Conservation (phyloP, 2,797 vertebrate species). For the Labroides dimidiatus region DNA sequence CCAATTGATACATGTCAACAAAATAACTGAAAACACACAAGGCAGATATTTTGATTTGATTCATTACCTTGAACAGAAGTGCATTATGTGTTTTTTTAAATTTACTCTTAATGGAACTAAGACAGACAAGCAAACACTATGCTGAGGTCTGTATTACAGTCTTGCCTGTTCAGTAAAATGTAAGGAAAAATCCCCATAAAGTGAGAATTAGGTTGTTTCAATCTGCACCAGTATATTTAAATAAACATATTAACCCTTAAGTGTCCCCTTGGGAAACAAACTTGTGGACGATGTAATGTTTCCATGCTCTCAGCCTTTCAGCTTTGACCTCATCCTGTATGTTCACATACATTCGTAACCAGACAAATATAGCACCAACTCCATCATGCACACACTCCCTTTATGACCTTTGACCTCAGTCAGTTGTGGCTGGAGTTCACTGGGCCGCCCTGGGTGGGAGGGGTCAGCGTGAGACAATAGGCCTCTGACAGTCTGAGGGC, state of each 20-base stretch:
- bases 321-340: conserved; percentile 52
- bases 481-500: conserved; percentile 39
- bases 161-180: no score
- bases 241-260: conserved; percentile 7
- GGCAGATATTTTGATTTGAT: no score
- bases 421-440: conserved; percentile 51
- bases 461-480: conserved; percentile 70
- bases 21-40: no score
- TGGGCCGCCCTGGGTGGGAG: conserved; percentile 45
- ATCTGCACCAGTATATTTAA: background rate
- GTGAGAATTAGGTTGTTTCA: background rate
- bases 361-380: conserved; percentile 61
- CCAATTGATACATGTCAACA: no score
- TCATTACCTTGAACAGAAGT: no score
- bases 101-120: no score
- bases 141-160: no score
- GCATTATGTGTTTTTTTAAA: no score
- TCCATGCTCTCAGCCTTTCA: conserved; percentile 41
- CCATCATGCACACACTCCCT: conserved; percentile 16
- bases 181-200: no score
- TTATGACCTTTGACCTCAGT: conserved; percentile 56
- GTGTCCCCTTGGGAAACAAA: background rate
- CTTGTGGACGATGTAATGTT: conserved; percentile 57
- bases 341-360: conserved; percentile 32
- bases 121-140: no score